phyloP scores from a whole-genome alignment of 2,888 invertebrate species.

The Trissoscelio sp. region DNA sequence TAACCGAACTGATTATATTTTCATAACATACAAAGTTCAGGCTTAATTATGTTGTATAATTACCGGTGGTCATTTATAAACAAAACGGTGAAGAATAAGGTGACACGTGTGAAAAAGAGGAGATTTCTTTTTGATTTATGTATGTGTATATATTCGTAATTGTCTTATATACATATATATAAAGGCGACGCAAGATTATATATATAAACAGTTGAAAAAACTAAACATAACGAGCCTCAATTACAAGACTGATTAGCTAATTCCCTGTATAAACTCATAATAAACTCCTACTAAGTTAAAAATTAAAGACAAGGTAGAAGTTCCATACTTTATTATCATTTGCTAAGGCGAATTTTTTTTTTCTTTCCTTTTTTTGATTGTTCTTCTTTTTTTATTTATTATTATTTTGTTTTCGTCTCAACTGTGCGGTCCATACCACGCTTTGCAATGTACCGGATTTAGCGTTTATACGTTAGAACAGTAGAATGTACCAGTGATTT shows the following conservation, averaged over 20 bases:
- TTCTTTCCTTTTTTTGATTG: conserved; percentile 49
- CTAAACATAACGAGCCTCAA: conserved; percentile 83
- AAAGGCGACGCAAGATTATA: conserved; percentile 76
- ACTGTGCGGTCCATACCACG: conserved; percentile 41
- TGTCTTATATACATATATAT: conserved; percentile 46
- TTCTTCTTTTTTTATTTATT: conserved; percentile 24
- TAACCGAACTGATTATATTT: background rate
- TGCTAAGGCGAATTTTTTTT: conserved; percentile 63
- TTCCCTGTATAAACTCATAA: conserved; percentile 80
- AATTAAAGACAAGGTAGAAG: conserved; percentile 79
- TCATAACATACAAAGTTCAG: conserved; percentile 24
- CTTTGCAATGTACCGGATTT: conserved; percentile 74
- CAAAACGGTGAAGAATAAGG: conserved; percentile 41
- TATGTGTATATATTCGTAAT: conserved; percentile 57
- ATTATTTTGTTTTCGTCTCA: conserved; percentile 45
- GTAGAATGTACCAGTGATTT: conserved; percentile 77
- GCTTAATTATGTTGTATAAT: conserved; percentile 15
- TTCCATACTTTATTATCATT: conserved; percentile 76
- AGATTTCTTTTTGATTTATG: conserved; percentile 39
- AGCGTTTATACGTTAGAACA: conserved; percentile 68
- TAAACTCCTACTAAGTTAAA: conserved; percentile 81
- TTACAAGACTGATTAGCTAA: conserved; percentile 84
- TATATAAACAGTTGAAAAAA: conserved; percentile 75
- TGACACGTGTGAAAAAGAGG: conserved; percentile 41
- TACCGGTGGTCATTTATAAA: conserved; percentile 38